phyloP scores from a whole-genome alignment of 2,888 invertebrate genomes.

The Lordiphosa fenestrarum region DNA sequence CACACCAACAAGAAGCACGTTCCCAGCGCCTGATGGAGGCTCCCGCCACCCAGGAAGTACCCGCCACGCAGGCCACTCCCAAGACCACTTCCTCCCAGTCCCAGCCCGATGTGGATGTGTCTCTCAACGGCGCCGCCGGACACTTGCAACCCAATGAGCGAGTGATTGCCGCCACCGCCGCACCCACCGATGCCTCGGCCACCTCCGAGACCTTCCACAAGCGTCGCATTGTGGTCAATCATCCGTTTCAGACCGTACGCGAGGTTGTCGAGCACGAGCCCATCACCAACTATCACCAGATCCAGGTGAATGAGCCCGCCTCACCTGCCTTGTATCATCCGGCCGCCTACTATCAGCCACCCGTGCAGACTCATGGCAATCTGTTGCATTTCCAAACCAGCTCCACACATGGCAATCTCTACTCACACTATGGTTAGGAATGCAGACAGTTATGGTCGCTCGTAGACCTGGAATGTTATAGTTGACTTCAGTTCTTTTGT shows the following conservation, averaged over 20 bases:
- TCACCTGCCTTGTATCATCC: conserved; percentile 64
- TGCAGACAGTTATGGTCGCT: background rate
- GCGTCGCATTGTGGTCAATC: conserved; percentile 83
- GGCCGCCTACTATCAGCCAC: conserved; percentile 66
- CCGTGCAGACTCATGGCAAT: conserved; percentile 63
- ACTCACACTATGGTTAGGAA: conserved; percentile 34
- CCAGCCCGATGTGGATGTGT: conserved; percentile 70
- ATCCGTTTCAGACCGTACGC: conserved; percentile 84
- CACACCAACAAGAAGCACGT: conserved; percentile 9
- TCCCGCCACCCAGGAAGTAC: conserved; percentile 31
- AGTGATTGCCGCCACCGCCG: conserved; percentile 83
- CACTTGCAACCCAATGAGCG: conserved; percentile 80
- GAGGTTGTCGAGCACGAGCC: conserved; percentile 83
- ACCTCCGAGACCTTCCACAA: conserved; percentile 83
- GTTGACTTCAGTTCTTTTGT: conserved; percentile 20
- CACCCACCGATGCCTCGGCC: conserved; percentile 81
- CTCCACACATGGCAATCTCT: conserved; percentile 57
- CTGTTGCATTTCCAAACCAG: conserved; percentile 49
- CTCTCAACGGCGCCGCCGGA: conserved; percentile 78
- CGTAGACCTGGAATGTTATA: conserved; percentile 23
- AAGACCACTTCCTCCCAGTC: conserved; percentile 8
- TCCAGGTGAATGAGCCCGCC: conserved; percentile 83
- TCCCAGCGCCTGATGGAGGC: conserved; percentile 81
- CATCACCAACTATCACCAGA: conserved; percentile 82
- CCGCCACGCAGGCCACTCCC: conserved; percentile 48